These are phyloP conservation scores for Parelbella ahira DNA, from an alignment of 2,888 invertebrate species.

Conservation along the genomic window DNA sequence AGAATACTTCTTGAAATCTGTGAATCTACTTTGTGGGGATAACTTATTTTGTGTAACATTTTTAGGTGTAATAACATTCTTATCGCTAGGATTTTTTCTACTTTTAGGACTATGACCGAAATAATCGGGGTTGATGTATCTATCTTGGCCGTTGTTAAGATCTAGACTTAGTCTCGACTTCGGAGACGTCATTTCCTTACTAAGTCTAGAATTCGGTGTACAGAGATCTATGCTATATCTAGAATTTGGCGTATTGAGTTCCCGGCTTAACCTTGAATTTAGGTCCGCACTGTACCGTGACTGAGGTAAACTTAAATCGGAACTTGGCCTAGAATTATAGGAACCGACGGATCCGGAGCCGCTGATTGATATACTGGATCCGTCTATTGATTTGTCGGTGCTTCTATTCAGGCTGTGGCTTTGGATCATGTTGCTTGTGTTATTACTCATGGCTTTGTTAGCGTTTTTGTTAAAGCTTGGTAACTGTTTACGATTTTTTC, in stretches of 20 bases:
- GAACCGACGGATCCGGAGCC: slow-evolving; percentile 79
- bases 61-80: slow-evolving; percentile 46
- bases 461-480: slow-evolving; percentile 79
- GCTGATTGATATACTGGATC: slow-evolving; percentile 74
- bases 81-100: slow-evolving; percentile 62
- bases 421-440: slow-evolving; percentile 56
- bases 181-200: slow-evolving; percentile 80
- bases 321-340: slow-evolving; percentile 82
- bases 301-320: slow-evolving; percentile 81
- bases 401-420: slow-evolving; percentile 72
- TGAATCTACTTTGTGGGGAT: slow-evolving; percentile 78
- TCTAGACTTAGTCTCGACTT: slow-evolving; percentile 82
- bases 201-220: slow-evolving; percentile 80
- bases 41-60: slow-evolving; percentile 64
- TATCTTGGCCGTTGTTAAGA: slow-evolving; percentile 78
- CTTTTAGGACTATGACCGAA: slow-evolving; percentile 74
- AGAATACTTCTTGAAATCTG: slow-evolving; percentile 85
- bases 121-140: slow-evolving; percentile 67
- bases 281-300: slow-evolving; percentile 81
- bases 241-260: slow-evolving; percentile 82
- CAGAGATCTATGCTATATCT: slow-evolving; percentile 85
- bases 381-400: slow-evolving; percentile 72
- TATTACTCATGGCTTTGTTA: slow-evolving; percentile 63
- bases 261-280: slow-evolving; percentile 78
- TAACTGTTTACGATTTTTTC: slow-evolving; percentile 85